Evolutionary conservation across 2,888 invertebrate genomes (phyloP).

Genomic region (Temnothorax unifasciatus): DNA sequence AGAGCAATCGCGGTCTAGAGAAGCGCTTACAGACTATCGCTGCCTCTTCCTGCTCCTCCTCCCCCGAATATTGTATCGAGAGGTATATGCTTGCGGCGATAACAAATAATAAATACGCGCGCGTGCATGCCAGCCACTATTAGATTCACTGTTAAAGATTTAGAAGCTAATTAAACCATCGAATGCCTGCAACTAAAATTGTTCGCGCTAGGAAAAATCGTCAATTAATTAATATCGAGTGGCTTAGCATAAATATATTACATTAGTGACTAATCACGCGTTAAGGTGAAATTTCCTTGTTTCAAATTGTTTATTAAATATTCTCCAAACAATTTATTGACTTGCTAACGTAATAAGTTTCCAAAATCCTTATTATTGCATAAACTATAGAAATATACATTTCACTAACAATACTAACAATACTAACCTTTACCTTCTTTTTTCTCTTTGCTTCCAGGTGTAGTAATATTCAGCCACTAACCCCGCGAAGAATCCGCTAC

Average conservation of each 20-base stretch:
- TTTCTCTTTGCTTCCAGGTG: conserved; percentile 72
- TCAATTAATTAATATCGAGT: background rate
- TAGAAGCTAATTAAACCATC: background rate
- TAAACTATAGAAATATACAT: background rate
- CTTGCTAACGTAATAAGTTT: background rate
- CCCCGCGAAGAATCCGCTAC: conserved; percentile 41
- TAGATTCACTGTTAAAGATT: background rate
- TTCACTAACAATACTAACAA: conserved; percentile 65
- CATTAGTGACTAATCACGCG: background rate
- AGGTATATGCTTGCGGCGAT: conserved; percentile 67
- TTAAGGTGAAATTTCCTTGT: background rate
- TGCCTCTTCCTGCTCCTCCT: background rate
- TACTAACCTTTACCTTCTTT: conserved; percentile 62
- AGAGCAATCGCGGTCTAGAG: conserved; percentile 72
- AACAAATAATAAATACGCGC: conserved; percentile 51
- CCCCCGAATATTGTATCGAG: conserved; percentile 57
- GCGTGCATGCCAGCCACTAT: too few species aligned
- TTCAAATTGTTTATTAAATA: background rate
- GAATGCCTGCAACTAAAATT: background rate
- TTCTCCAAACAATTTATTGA: background rate
- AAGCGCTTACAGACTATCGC: conserved; percentile 73
- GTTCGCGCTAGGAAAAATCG: background rate
- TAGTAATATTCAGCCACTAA: conserved; percentile 62
- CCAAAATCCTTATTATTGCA: background rate
- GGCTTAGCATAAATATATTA: background rate